Percentiles rank a stretch among this genome's conserved stretches.
Evolutionary conservation across 1,140 invertebrate species (phyloP).

Genomic region (Ceratina calcarata): DNA sequence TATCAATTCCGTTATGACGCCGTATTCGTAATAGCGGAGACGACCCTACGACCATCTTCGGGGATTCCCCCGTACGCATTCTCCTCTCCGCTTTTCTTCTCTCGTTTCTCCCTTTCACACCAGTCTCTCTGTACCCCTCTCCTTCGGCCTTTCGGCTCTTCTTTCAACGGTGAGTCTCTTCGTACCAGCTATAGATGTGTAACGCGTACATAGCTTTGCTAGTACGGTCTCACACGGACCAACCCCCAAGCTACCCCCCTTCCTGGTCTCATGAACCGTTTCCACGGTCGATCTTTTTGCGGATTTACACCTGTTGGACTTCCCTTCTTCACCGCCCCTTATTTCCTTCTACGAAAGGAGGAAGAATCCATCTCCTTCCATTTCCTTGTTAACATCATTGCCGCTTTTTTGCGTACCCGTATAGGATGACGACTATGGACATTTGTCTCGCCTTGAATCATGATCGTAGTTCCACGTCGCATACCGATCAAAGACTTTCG

Average conservation of each 20-base stretch:
- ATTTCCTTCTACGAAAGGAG: constrained; percentile 60
- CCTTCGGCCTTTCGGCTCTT: constrained; percentile 13
- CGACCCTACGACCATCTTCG: constrained; percentile 72
- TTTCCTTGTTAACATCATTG: constrained; percentile 12
- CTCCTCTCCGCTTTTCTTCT: constrained; percentile 39
- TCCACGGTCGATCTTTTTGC: constrained; percentile 74
- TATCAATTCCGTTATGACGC: constrained; percentile 79
- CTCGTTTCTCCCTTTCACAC: constrained; percentile 57
- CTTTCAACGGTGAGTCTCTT: constrained; percentile 34
- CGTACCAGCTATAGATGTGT: constrained; percentile 38
- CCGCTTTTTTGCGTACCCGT: neutral
- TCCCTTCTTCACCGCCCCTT: constrained; percentile 65
- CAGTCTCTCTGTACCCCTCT: constrained; percentile 37
- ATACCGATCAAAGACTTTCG: neutral
- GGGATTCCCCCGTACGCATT: constrained; percentile 58
- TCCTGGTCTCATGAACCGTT: constrained; percentile 66
- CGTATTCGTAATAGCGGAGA: constrained; percentile 76
- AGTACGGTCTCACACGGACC: constrained; percentile 43
- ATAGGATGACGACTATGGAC: too few relatives aligned
- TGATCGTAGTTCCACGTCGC: too few relatives aligned
- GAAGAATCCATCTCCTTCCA: constrained; percentile 26
- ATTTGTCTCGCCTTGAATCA: too few relatives aligned
- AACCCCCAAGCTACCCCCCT: constrained; percentile 37
- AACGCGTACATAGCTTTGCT: constrained; percentile 42
- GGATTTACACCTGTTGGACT: constrained; percentile 79